Evolutionary conservation across 2,888 invertebrate genomes (phyloP).

Genomic region (Perdita meconis): DNA sequence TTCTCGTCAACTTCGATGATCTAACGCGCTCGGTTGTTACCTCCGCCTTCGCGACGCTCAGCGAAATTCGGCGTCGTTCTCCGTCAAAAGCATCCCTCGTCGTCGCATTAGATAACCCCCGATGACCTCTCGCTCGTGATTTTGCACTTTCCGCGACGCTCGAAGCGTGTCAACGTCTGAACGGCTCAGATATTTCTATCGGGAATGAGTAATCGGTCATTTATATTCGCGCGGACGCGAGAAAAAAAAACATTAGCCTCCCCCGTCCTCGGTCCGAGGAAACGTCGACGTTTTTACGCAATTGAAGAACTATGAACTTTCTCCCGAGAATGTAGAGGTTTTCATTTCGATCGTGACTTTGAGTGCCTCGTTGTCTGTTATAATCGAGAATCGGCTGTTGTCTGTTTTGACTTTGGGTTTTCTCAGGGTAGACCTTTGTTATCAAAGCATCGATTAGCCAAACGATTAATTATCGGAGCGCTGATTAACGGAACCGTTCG

Average conservation of each 20-base stretch:
- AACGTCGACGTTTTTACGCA: background rate
- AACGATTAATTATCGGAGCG: no score
- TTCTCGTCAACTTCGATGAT: conserved; percentile 2
- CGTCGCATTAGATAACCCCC: conserved; percentile 18
- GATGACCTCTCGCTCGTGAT: background rate
- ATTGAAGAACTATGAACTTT: conserved; percentile 1
- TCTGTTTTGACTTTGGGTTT: no score
- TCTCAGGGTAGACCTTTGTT: no score
- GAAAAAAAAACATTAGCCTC: background rate
- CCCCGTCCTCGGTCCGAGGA: background rate
- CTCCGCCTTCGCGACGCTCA: background rate
- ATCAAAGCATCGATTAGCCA: no score
- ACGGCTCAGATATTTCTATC: background rate
- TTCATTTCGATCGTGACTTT: no score
- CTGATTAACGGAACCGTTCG: no score
- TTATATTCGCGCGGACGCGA: background rate
- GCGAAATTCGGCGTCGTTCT: background rate
- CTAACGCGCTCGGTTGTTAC: background rate
- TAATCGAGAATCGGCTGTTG: no score
- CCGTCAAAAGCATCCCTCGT: background rate
- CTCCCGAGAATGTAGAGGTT: background rate
- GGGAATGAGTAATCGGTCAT: background rate
- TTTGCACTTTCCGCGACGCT: background rate
- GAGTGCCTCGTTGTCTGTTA: no score
- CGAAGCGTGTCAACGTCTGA: background rate